Evolutionary conservation across 2,113 vertebrate genomes (phyloP), one percentile per base, ranked within the genome.

Genomic region (Bothrops jararaca): DNA sequence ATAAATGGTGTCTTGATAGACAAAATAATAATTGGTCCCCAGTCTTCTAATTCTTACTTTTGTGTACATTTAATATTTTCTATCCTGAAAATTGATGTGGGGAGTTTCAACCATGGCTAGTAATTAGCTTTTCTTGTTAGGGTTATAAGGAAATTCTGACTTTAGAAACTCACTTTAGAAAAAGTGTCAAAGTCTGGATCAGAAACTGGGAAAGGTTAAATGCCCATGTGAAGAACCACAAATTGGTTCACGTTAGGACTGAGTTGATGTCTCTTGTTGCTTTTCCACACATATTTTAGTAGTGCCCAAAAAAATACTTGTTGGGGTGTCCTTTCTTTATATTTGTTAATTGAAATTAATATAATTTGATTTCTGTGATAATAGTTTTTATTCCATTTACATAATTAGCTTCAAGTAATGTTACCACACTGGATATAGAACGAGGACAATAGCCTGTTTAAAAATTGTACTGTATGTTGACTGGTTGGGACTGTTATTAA

Each of bases 1-100:
- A 93, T 90, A 93, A 93, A 90, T 93, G 92, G 92, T 64, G 56
- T n/a, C 89, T 90, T 93, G 92, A 90, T 93, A 90, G 92, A 90
- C 89, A 93, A 93, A 90, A 85, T 80, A 52, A 80, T 90, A 93
- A 93, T 90, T 93, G 92, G 92, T 86, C 89, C 92, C 89, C 56
- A 26, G 42, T 60, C 74, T 89, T 89, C 54, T 52, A 53, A 34
- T 85, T 85, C 69, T 60, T 90, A 85, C 48, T 58, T 86, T 42
- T 56, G 29, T 42, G 56, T 74, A 90, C 56, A 86, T 57, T 85
- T 92, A 52, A 60, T 90, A 60, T 90, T 90, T 92, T 39, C 88
- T 42, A 53, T 69, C 80, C 56, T 48, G 29, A 87, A 86, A 86
- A 86, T 58, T 48, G 39, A 56, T 85, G 45, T 86, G 88, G 54